Evolutionary conservation across 1,140 invertebrate species (phyloP).

Genomic region (Drosophila rufa): DNA sequence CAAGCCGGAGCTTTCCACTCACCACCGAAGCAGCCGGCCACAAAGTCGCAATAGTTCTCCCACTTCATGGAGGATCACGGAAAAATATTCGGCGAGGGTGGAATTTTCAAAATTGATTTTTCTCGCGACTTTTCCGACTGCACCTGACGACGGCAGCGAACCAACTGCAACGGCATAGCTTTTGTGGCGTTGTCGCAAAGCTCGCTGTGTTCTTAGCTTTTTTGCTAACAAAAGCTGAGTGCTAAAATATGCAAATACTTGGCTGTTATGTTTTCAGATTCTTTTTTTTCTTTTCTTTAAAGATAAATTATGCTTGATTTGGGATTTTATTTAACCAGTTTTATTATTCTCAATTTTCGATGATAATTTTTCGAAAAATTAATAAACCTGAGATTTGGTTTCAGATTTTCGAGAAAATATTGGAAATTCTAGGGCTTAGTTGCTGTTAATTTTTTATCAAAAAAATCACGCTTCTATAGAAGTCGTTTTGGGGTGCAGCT

Average conservation of each 20-base stretch:
- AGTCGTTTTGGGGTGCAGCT: too few relatives aligned
- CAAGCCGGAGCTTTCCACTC: slow-evolving; percentile 38
- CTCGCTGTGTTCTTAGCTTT: slow-evolving; percentile 22
- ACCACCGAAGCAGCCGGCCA: slow-evolving; percentile 79
- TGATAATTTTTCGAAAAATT: too few relatives aligned
- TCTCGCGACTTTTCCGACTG: slow-evolving; percentile 51
- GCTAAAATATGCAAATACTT: slow-evolving; percentile 12
- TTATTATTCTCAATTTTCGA: too few relatives aligned
- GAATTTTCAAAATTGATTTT: slow-evolving; percentile 58
- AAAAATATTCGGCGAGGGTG: background rate
- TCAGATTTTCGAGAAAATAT: too few relatives aligned
- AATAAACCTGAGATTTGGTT: too few relatives aligned
- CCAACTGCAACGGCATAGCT: slow-evolving; percentile 51
- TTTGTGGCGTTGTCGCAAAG: slow-evolving; percentile 16
- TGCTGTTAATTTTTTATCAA: too few relatives aligned
- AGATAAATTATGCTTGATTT: background rate
- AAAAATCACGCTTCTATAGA: too few relatives aligned
- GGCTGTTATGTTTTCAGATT: background rate
- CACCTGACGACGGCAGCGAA: slow-evolving; percentile 45
- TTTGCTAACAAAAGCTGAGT: slow-evolving; percentile 21
- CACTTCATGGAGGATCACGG: slow-evolving; percentile 66
- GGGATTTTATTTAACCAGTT: background rate
- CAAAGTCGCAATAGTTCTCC: slow-evolving; percentile 82
- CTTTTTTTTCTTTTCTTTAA: background rate
- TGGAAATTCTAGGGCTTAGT: too few relatives aligned